Evolutionary conservation across 23 tunicate genomes (phyloP).

Genomic region (Ascidia mentula): DNA sequence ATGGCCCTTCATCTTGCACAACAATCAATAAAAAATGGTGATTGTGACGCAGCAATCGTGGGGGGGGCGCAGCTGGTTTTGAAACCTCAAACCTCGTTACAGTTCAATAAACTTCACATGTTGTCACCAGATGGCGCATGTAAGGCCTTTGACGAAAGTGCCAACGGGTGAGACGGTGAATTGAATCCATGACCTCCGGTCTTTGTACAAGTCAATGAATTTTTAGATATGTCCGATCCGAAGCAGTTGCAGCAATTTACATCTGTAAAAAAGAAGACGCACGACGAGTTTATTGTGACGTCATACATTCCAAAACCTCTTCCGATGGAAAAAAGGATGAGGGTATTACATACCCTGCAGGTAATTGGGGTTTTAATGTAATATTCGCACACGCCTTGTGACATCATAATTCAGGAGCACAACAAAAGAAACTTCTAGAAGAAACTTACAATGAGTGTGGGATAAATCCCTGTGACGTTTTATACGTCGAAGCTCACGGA

Average conservation of each 20-base stretch:
- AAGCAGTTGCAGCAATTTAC: conserved; percentile 19
- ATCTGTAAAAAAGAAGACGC: background rate
- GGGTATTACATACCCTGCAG: conserved; percentile 34
- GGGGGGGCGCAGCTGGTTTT: conserved; percentile 19
- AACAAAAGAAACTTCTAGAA: conserved; percentile 9
- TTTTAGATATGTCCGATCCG: conserved; percentile 18
- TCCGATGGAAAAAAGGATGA: conserved; percentile 17
- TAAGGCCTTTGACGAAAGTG: conserved; percentile 26
- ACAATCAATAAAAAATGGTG: conserved; percentile 10
- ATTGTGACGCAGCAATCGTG: conserved; percentile 38
- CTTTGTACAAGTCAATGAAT: too few relatives aligned
- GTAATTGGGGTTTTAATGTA: conserved; percentile 4
- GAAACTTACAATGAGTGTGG: conserved; percentile 21
- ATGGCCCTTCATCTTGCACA: conserved; percentile 18
- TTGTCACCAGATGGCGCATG: conserved; percentile 29
- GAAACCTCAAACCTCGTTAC: conserved; percentile 18
- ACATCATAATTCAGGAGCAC: background rate
- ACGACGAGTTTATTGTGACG: conserved; percentile 19
- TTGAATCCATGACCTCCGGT: background rate
- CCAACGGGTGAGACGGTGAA: conserved; percentile 13
- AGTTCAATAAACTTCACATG: background rate
- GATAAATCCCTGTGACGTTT: conserved; percentile 11
- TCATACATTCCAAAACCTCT: conserved; percentile 4
- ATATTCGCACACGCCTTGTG: too few relatives aligned
- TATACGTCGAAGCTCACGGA: conserved; percentile 48